Percentiles rank a stretch among this genome's conserved stretches.
These are phyloP conservation scores for Furcifer pardalis DNA, from an alignment of 2,797 vertebrate species.

Conservation along the genomic window DNA sequence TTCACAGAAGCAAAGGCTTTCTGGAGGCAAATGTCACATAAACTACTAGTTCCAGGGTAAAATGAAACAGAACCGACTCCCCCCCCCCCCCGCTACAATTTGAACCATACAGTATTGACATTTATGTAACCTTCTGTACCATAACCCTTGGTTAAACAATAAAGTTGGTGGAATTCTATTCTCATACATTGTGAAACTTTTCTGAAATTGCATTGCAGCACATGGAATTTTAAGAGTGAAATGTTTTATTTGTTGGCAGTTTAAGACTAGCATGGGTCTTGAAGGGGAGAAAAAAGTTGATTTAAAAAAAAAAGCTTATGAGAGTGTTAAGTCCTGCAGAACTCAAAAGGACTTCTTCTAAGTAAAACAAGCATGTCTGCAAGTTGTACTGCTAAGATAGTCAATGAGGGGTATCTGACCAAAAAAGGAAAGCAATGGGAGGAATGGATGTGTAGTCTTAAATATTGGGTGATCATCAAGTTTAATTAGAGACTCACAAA, in stretches of 20 bases:
- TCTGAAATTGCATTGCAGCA: neutral
- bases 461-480: neutral
- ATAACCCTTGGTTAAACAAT: neutral
- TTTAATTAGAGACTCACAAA: neutral
- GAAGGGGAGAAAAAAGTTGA: too few relatives aligned
- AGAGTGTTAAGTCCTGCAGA: too few relatives aligned
- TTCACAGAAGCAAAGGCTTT: neutral
- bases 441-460: neutral
- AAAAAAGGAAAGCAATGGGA: neutral
- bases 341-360: neutral
- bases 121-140: neutral
- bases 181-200: neutral
- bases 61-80: neutral
- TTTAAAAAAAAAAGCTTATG: neutral
- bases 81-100: neutral
- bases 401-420: too few relatives aligned
- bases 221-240: neutral
- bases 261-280: too few relatives aligned
- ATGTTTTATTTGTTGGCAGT: neutral
- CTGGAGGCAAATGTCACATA: conserved; percentile 1
- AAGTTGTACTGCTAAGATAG: neutral
- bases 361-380: neutral
- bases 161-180: neutral
- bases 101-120: neutral
- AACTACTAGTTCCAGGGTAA: neutral